A percentile compares a stretch with the other conserved stretches of the same genome.
Conservation (phyloP, 2,888 invertebrate genomes). For the Hirtodrosophila histrioides region DNA sequence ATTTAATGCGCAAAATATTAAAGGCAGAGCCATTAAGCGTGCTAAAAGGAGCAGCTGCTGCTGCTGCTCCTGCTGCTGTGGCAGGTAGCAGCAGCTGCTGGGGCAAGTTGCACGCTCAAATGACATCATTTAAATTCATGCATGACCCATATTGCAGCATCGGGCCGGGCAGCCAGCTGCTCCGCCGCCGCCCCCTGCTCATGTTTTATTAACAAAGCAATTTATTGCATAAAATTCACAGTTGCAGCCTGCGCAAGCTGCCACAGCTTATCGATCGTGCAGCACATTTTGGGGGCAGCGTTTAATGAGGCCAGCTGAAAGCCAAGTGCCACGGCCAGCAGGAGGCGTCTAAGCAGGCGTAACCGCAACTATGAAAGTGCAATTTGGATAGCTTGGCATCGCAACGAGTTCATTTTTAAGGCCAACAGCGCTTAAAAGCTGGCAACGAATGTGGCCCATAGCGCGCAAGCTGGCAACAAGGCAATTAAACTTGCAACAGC, state of each 20-base stretch:
- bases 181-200: slow-evolving; percentile 42
- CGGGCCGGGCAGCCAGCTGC: slow-evolving; percentile 3
- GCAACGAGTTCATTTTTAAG: slow-evolving; percentile 25
- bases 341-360: slow-evolving; percentile 35
- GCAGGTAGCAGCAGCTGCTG: slow-evolving; percentile 26
- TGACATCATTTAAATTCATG: slow-evolving; percentile 83
- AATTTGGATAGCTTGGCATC: slow-evolving; percentile 18
- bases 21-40: slow-evolving; percentile 48
- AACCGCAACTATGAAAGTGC: slow-evolving; percentile 41
- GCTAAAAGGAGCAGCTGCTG: slow-evolving; percentile 31
- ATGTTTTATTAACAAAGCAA: slow-evolving; percentile 76
- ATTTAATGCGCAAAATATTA: slow-evolving; percentile 69
- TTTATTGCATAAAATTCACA: slow-evolving; percentile 70
- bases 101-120: slow-evolving; percentile 36
- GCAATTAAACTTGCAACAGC: slow-evolving; percentile 52
- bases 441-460: slow-evolving; percentile 55
- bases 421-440: slow-evolving; percentile 34
- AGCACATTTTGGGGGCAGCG: slow-evolving; percentile 25
- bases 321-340: slow-evolving; percentile 38
- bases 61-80: slow-evolving; percentile 9
- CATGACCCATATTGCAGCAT: slow-evolving; percentile 75
- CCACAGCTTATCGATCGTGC: slow-evolving; percentile 50
- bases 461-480: slow-evolving; percentile 33
- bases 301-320: slow-evolving; percentile 48
- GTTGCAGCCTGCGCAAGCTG: slow-evolving; percentile 26